Base-by-base conservation (phyloP, 2,888 invertebrate genomes). In the Chironomus riparius region DNA sequence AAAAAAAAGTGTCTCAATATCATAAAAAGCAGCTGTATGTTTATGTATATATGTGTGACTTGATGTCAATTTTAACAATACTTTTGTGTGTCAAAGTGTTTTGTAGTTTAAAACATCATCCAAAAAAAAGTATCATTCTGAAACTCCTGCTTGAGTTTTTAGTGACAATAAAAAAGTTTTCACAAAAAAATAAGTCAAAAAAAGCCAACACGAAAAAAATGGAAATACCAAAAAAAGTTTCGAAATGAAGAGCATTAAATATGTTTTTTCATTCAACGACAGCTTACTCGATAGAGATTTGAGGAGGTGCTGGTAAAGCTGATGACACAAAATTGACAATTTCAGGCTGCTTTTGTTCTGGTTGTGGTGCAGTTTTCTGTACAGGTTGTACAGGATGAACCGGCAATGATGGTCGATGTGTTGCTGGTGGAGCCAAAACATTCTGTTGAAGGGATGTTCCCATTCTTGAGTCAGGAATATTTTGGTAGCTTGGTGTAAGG, bases 371-470 rank as follows among this genome's bases (percentile, higher is more conserved):
- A 48, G 48, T 21, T 15, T 56, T 38, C 61, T 47, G 76, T 22
- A n/a, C 18, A 13, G 69, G 6, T 38, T 38, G 38, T 38, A 38
- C 38, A 38, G 69, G 21, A 77, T 83, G 81, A 84, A 86, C 79
- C 83, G 85, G 84, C 85, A 85, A 81, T 84, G 83, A 84, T 84
- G 85, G 81, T 84, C 86, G 85, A 85, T 87, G 81, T 81, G 83
- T 80, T 82, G 85, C 85, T 83, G 84, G 81, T 80, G 86, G 85
- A 84, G 87, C 85, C 83, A 86, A 82, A 84, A 87, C 83, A 85
- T 86, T 82, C 86, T 87, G 83, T 85, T 86, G 85, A 84, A 86
- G 81, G 84, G 85, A 80, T 83, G 86, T 84, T 82, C 87, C 81
- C 81, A 82, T 81, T 69, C 82, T 80, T 65, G 50, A n/a, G 21